These are phyloP conservation scores for Parthenolecanium corni DNA, from an alignment of 2,888 invertebrate species.

Conservation along the genomic window DNA sequence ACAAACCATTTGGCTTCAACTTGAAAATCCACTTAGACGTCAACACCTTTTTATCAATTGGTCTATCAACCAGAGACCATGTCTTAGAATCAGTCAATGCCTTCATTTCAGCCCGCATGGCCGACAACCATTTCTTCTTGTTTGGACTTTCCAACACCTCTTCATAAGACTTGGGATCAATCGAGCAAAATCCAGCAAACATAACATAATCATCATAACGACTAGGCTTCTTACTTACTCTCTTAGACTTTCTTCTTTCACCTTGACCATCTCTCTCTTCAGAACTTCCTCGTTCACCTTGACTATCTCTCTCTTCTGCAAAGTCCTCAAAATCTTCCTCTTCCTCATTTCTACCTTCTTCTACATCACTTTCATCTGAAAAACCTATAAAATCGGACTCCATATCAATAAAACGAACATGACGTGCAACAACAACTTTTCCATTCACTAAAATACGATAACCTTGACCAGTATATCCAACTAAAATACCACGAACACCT, in stretches of 20 bases:
- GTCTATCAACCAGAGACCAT: conserved; percentile 7
- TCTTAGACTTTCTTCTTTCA: neutral
- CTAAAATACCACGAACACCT: neutral
- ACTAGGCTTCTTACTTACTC: neutral
- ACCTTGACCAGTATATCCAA: conserved; percentile 1
- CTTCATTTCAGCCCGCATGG: conserved; percentile 4
- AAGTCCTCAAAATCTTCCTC: neutral
- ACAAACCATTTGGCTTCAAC: too few species aligned
- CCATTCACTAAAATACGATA: neutral
- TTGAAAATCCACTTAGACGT: neutral
- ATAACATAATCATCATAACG: neutral
- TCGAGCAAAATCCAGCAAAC: neutral
- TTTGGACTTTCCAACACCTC: neutral
- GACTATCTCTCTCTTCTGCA: neutral
- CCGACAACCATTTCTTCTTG: neutral
- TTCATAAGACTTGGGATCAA: neutral
- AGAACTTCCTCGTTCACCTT: too few species aligned
- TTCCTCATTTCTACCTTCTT: neutral
- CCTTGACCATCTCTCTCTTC: too few species aligned
- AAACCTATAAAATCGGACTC: neutral
- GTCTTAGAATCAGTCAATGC: neutral
- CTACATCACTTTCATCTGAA: neutral
- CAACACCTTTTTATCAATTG: conserved; percentile 5
- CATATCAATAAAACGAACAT: conserved; percentile 4
- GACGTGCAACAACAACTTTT: neutral